Evolutionary conservation across 2,888 invertebrate species (phyloP).

Genomic region (Pollenia angustigena): DNA sequence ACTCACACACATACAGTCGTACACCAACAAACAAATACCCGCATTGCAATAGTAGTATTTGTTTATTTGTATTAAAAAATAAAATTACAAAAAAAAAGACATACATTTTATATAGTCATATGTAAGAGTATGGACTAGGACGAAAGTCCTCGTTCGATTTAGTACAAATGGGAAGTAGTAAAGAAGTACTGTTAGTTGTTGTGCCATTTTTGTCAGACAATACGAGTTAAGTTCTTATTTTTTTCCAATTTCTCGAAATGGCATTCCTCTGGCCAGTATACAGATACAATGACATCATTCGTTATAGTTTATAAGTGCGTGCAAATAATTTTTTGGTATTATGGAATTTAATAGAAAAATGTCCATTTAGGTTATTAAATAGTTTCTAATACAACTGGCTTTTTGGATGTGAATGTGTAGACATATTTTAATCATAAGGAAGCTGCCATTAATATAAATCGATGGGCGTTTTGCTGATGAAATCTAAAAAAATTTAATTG

Average conservation of each 20-base stretch:
- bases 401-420: neutral
- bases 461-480: neutral
- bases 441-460: constrained; percentile 11
- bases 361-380: constrained; percentile 44
- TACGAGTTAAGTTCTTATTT: constrained; percentile 36
- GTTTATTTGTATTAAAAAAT: neutral
- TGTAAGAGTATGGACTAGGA: constrained; percentile 1
- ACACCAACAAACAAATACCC: constrained; percentile 12
- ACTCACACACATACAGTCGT: neutral
- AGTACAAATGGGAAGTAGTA: neutral
- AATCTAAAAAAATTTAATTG: neutral
- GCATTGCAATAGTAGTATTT: constrained; percentile 31
- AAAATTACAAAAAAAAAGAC: neutral
- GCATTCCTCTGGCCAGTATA: constrained; percentile 21
- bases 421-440: constrained; percentile 13
- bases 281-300: constrained; percentile 41
- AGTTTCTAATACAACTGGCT: constrained; percentile 6
- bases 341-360: constrained; percentile 42
- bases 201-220: constrained; percentile 47
- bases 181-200: constrained; percentile 9
- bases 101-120: constrained; percentile 17
- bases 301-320: constrained; percentile 11
- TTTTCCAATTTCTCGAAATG: neutral
- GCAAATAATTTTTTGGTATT: constrained; percentile 24
- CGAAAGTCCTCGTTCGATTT: constrained; percentile 4